Evolutionary conservation across 1,140 invertebrate species (phyloP), one percentile per base, ranked within the genome.

Genomic region (Pogonus chalceus): DNA sequence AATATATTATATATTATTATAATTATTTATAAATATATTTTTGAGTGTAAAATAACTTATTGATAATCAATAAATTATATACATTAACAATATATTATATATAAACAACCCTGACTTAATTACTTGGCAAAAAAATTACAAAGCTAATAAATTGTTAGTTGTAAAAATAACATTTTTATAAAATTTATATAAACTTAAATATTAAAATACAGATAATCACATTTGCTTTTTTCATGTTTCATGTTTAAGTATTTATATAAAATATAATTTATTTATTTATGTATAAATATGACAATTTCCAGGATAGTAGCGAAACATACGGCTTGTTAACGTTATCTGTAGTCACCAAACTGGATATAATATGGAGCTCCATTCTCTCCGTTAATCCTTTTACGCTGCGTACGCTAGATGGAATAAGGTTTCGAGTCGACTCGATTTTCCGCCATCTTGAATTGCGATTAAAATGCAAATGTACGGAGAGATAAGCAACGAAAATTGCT

Each of bases 41-140:
- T 18, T 43, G 37, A 7, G 18, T 43, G 37, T 43, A 43, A 43
- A 9, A 43, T 43, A 43, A 43, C 37, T 43, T 43, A 43, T 43
- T 43, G 37, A 10, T 43, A 43, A 16, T 43, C 37, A 43, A 43
- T 43, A 43, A 43, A 43, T 43, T 43, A 43, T 43, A 43, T 43
- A 43, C 37, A 43, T n/a, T n/a, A 43, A 43, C 37, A 10, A 43
- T 43, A 43, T 43, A 18, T 43, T 31, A 31, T 31, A 31, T 31
- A 31, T 14, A 4, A 7, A 31, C 26, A 43, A 43, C 37, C 37
- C 37, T 43, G 37, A 43, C n/a, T n/a, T 10, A 43, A 12, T 12
- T 12, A 43, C 37, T 43, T 43, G 37, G 37, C 37, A 43, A 43
- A 43, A 18, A 10, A 7, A 31, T 14, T 4, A 31, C 26, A 31